Evolutionary conservation across 2,888 invertebrate species (phyloP), one percentile per base, ranked within the genome.

Genomic region (Dynastes hyllus): DNA sequence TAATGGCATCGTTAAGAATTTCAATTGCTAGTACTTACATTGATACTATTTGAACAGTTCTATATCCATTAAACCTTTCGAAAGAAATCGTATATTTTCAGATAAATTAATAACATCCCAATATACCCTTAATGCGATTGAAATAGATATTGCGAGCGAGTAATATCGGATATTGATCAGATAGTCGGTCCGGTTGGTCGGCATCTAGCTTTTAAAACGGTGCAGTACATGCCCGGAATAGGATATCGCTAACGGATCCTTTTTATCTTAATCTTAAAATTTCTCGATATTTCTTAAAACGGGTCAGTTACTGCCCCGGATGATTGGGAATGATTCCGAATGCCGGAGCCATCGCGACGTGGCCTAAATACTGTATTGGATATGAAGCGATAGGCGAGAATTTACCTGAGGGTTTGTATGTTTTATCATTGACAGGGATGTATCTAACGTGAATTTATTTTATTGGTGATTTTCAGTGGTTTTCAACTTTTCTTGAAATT

Each of bases 221-320:
- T 37, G 11, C 40, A 13, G 37, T 65, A 13, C 37, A 65, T 65
- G 65, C 6, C 37, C 16, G n/a, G 65, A 65, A 65, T 65, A n/a
- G 16, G n/a, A 65, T 65, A 65, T 65, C 37, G 65, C 16, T 8
- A 37, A 40, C 22, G 55, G 16, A 58, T 65, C 8, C 32, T 37
- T 13, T 9, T n/a, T 8, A 65, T 37, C 37, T 40, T 32, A n/a
- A n/a, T 16, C n/a, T 58, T 9, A 58, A 58, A 45, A 45, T 45
- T 22, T 22, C n/a, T 16, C 65, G 37, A 65, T 65, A 65, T 65
- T 65, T 37, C 65, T 65, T 13, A 65, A 65, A 65, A 65, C 37
- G 37, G 65, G 65, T 37, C 65, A 65, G 65, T 65, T 65, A 65
- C 65, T 65, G 65, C 37, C 32, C 32, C 9, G 65, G 37, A 65